These are phyloP conservation scores for Drosophila funebris DNA, from an alignment of 1,140 invertebrate species.

Conservation along the genomic window DNA sequence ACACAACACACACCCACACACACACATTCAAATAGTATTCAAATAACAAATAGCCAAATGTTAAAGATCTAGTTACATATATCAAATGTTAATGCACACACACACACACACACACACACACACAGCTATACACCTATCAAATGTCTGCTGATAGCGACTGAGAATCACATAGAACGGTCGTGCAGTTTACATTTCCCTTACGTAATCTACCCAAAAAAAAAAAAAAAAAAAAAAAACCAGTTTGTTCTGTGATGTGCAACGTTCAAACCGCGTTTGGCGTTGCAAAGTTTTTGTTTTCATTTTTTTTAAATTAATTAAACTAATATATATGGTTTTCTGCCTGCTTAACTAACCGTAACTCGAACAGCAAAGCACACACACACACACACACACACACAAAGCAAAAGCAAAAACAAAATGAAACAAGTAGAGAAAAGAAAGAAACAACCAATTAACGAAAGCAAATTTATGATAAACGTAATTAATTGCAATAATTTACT, in stretches of 20 bases:
- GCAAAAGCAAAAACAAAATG: too few species aligned
- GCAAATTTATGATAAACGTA: slow-evolving; percentile 35
- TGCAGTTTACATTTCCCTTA: slow-evolving; percentile 29
- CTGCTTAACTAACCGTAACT: slow-evolving; percentile 21
- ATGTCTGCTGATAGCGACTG: neutral
- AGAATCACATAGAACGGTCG: slow-evolving; percentile 28
- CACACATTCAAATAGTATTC: slow-evolving; percentile 53
- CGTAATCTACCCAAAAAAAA: slow-evolving; percentile 25
- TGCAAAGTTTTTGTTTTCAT: slow-evolving; percentile 61
- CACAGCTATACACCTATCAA: neutral
- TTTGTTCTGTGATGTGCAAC: slow-evolving; percentile 79
- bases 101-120: slow-evolving; percentile 15
- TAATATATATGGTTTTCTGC: slow-evolving; percentile 33
- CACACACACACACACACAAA: neutral
- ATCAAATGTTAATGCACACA: slow-evolving; percentile 30
- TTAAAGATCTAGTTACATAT: slow-evolving; percentile 47
- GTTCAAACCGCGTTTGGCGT: slow-evolving; percentile 52
- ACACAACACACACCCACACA: neutral
- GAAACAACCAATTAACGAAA: slow-evolving; percentile 16
- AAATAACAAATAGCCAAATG: slow-evolving; percentile 53
- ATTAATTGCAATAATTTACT: slow-evolving; percentile 55
- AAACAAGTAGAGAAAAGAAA: neutral
- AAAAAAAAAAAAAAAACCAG: slow-evolving; percentile 42
- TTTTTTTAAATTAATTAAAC: slow-evolving; percentile 50
- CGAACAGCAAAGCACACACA: slow-evolving; percentile 23